These are phyloP conservation scores for Plagodis pulveraria DNA, from an alignment of 2,888 invertebrate genomes.

Conservation along the genomic window DNA sequence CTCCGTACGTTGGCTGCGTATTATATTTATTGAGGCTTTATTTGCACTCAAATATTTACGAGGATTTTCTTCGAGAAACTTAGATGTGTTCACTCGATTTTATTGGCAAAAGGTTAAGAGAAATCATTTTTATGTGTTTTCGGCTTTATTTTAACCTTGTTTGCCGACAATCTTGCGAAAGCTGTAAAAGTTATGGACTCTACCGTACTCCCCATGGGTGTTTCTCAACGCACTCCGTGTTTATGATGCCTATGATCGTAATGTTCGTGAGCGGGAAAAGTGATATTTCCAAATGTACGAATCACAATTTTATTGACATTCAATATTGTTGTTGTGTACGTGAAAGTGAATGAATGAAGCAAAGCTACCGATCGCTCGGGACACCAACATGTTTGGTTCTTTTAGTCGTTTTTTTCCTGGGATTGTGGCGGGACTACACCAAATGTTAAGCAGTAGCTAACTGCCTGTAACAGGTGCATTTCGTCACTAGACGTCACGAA, in stretches of 20 bases:
- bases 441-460: too few relatives aligned
- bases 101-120: conserved; percentile 16
- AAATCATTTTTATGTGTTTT: conserved; percentile 15
- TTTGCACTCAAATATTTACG: conserved; percentile 26
- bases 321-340: too few relatives aligned
- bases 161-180: conserved; percentile 5
- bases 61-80: conserved; percentile 13
- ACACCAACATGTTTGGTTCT: too few relatives aligned
- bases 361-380: too few relatives aligned
- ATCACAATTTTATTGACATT: too few relatives aligned
- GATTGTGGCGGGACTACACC: too few relatives aligned
- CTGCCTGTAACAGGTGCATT: too few relatives aligned
- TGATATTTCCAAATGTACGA: neutral
- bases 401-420: too few relatives aligned
- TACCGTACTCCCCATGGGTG: neutral
- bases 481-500: too few relatives aligned
- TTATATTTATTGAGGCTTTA: conserved; percentile 13
- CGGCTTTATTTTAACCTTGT: conserved; percentile 4
- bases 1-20: neutral
- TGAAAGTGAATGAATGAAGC: too few relatives aligned
- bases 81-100: conserved; percentile 14
- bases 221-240: neutral
- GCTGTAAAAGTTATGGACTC: conserved; percentile 3
- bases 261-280: neutral
- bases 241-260: neutral